Conservation (phyloP, 2,797 vertebrate species). For the Hoplostethus mediterraneus region DNA sequence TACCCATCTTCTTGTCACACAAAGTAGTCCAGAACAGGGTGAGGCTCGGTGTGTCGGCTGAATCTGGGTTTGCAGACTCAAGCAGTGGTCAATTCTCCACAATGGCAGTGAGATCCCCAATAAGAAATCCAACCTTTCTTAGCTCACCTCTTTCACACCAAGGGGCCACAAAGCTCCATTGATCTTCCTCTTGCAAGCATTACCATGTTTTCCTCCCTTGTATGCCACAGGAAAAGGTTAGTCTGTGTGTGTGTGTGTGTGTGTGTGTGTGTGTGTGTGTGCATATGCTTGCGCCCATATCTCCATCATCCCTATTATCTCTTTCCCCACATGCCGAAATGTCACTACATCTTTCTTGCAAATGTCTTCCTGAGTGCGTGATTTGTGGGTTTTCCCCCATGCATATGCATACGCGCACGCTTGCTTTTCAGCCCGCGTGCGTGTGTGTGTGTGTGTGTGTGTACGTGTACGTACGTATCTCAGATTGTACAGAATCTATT, state of each 20-base stretch:
- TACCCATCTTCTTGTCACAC: too few relatives aligned
- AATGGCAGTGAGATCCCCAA: constrained; percentile 55
- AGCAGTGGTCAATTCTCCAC: constrained; percentile 60
- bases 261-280: constrained; percentile 34
- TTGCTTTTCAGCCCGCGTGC: neutral
- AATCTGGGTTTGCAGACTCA: constrained; percentile 39
- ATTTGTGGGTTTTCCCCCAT: constrained; percentile 43
- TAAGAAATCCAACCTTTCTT: constrained; percentile 62
- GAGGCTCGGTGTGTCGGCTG: constrained; percentile 24
- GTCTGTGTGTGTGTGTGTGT: constrained; percentile 55
- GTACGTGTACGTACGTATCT: constrained; percentile 30
- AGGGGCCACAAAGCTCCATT: constrained; percentile 79
- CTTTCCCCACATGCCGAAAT: constrained; percentile 78
- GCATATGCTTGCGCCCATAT: constrained; percentile 71
- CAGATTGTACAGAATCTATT: constrained; percentile 21
- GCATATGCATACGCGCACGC: neutral
- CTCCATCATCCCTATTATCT: constrained; percentile 83
- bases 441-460: constrained; percentile 47
- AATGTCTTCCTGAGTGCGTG: constrained; percentile 74
- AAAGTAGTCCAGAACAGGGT: constrained; percentile 7
- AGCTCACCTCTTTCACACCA: constrained; percentile 75
- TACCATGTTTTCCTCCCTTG: constrained; percentile 73
- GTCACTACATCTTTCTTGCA: constrained; percentile 80
- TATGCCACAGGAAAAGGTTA: constrained; percentile 81
- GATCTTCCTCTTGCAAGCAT: constrained; percentile 75